A percentile compares a stretch with the other conserved stretches of the same genome.
These are phyloP conservation scores for Notolabrus celidotus DNA, from an alignment of 2,797 vertebrate genomes.

Conservation along the genomic window DNA sequence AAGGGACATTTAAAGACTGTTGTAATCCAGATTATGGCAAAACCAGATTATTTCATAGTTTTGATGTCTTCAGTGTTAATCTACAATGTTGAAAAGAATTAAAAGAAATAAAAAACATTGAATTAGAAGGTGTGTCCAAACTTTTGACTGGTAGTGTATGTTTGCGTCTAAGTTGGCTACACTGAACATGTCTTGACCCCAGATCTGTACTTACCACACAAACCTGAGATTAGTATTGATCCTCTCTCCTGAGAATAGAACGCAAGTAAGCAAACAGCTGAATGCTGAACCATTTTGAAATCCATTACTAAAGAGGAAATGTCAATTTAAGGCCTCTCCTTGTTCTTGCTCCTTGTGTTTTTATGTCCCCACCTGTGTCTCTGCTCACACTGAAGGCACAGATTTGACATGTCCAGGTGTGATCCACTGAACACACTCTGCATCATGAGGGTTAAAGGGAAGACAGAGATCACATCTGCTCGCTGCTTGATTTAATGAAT, in stretches of 20 bases:
- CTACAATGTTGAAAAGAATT: no score
- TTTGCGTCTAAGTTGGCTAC: no score
- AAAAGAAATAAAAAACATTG: no score
- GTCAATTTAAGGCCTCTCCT: neutral
- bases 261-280: no score
- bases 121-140: no score
- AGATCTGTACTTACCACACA: neutral
- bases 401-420: constrained; percentile 47
- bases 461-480: constrained; percentile 55
- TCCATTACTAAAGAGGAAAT: neutral
- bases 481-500: constrained; percentile 55
- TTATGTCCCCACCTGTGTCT: neutral
- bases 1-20: no score
- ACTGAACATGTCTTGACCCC: neutral
- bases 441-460: constrained; percentile 23
- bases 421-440: constrained; percentile 45
- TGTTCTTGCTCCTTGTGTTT: neutral
- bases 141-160: no score
- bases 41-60: no score
- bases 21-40: no score
- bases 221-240: neutral
- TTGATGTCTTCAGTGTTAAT: no score
- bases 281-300: no score
- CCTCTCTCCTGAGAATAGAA: no score
- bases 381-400: neutral